Conservation (phyloP, 2,113 vertebrate species). For the Ageneiosus marmoratus region DNA sequence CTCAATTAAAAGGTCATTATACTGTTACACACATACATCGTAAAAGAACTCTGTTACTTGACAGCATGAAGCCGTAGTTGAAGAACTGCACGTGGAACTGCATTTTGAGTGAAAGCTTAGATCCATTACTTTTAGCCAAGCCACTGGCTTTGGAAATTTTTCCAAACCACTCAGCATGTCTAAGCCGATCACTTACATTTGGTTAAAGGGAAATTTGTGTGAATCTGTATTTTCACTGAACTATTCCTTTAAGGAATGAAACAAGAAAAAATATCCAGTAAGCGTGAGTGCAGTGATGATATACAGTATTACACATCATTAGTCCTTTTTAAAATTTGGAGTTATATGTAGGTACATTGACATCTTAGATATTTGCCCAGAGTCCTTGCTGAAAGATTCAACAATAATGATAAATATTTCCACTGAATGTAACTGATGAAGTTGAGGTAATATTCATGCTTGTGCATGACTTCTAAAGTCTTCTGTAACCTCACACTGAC, state of each 20-base stretch:
- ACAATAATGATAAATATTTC: slow-evolving; percentile 17
- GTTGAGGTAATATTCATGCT: slow-evolving; percentile 20
- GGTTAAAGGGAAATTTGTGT: not conserved
- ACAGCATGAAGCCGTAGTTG: no score
- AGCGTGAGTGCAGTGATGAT: not conserved
- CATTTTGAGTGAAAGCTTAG: no score
- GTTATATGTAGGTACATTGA: slow-evolving; percentile 15
- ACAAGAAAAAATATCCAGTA: not conserved
- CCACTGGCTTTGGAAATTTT: not conserved
- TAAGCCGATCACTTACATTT: not conserved
- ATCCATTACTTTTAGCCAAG: not conserved
- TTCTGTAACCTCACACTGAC: not conserved
- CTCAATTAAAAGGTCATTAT: not conserved
- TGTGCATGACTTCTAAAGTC: not conserved
- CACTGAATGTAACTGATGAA: not conserved
- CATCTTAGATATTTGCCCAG: not conserved
- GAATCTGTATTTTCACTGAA: not conserved
- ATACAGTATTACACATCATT: not conserved
- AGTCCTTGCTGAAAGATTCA: slow-evolving; percentile 1
- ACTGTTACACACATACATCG: not conserved
- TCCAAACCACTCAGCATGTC: no score
- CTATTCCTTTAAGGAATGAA: not conserved
- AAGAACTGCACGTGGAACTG: not conserved
- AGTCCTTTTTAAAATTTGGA: not conserved
- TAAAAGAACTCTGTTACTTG: not conserved